These are phyloP conservation scores for Parus major DNA, from an alignment of 2,113 vertebrate genomes.

Conservation along the genomic window DNA sequence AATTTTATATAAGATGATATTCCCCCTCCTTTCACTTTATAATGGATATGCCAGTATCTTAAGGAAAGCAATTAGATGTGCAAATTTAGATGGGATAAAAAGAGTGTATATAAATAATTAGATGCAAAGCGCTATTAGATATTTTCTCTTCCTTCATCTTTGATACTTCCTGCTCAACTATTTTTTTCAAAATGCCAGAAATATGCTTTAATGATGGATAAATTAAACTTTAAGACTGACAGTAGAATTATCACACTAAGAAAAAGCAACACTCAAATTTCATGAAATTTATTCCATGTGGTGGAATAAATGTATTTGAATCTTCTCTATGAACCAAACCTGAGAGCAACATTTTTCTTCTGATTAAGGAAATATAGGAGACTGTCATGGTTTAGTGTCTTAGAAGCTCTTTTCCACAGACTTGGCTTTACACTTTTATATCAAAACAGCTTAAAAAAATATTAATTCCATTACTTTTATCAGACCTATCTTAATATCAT, in stretches of 20 bases:
- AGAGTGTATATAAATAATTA: neutral
- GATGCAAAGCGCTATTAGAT: neutral
- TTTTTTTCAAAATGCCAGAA: neutral
- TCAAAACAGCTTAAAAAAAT: neutral
- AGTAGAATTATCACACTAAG: neutral
- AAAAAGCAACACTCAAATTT: neutral
- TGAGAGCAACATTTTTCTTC: neutral
- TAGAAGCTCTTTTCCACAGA: neutral
- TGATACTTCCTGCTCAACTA: neutral
- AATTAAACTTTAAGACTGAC: neutral
- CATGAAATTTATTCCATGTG: neutral
- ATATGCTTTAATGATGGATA: neutral
- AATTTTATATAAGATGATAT: neutral
- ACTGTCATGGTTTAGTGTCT: neutral
- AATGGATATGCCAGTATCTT: neutral
- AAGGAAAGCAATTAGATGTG: neutral
- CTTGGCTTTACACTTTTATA: neutral
- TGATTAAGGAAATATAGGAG: neutral
- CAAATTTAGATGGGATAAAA: neutral
- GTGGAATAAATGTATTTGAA: neutral
- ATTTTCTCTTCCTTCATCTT: neutral
- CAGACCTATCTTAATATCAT: neutral
- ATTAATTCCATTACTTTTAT: neutral
- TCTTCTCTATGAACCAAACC: neutral
- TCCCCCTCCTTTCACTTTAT: neutral